Evolutionary conservation across 2,113 vertebrate genomes (phyloP), one percentile per base, ranked within the genome.

Genomic region (Orthonyx spaldingii): DNA sequence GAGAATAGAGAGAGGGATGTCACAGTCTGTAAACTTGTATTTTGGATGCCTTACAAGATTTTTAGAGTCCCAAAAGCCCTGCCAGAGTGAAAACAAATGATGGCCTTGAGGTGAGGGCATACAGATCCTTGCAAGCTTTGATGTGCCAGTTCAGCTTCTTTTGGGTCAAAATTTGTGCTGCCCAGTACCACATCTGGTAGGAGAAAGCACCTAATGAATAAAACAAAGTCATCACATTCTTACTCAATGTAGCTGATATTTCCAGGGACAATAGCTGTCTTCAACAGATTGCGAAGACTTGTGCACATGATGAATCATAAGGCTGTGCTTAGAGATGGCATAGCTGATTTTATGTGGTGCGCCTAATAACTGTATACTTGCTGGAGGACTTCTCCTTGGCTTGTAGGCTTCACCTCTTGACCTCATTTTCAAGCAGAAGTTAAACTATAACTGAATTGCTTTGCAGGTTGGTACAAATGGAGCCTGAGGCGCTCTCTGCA

Each of bases 391-490:
- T 92, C 87, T 97, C 84, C 61, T 81, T 87, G 74, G 82, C 65
- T 94, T 85, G 76, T 71, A 78, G 61, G 60, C 69, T 94, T 97
- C 90, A 94, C 95, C 94, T 96, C 72, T 94, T 95, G 96, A 95
- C 96, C 96, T 89, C 83, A 5, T 93, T 95, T 96, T 93, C 90
- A 96, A 78, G 84, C 74, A 84, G 69, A 27, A 97, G 97, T 97
- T 97, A 97, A 97, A 97, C 50, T 96, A 28, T 97, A 96, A 97
- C 97, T 78, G 92, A 83, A 97, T 80, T 71, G 50, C 41, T 78
- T 83, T 94, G 41, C 53, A 49, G n/a, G 52, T 90, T 65, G 26
- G 97, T 96, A 96, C 96, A 96, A 96, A 87, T 0, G 18, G 30
- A 59, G 92, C 97, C 96, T 68, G 87, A 55, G 96, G 97, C 47